Conservation (phyloP, 2,797 vertebrate genomes). For the Numenius phaeopus region DNA sequence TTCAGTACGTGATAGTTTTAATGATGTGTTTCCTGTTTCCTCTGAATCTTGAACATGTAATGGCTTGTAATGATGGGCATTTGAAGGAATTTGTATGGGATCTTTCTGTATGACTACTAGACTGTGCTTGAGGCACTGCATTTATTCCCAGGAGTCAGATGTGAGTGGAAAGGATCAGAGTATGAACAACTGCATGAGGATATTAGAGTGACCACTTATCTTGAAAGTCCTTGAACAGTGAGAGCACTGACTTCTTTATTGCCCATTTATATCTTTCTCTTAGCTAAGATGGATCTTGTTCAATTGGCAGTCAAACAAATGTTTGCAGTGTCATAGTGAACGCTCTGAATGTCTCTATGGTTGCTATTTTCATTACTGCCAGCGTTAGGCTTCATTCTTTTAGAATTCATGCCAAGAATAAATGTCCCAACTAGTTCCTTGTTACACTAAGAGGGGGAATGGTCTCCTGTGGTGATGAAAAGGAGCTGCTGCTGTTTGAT, state of each 20-base stretch:
- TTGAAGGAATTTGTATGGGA: not conserved
- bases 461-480: constrained; percentile 67
- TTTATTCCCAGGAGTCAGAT: constrained; percentile 34
- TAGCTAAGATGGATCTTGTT: constrained; percentile 61
- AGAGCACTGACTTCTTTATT: constrained; percentile 59
- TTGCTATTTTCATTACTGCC: constrained; percentile 74
- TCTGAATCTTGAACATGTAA: not conserved
- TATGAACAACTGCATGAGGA: not conserved
- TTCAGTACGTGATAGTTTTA: not conserved
- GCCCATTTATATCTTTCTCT: constrained; percentile 59
- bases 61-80: not conserved
- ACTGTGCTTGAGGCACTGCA: not conserved
- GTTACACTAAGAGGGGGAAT: constrained; percentile 45
- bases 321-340: constrained; percentile 73
- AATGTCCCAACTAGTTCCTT: constrained; percentile 67
- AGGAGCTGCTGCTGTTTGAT: constrained; percentile 2
- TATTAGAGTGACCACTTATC: constrained; percentile 55
- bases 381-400: constrained; percentile 56
- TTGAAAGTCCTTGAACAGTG: constrained; percentile 57
- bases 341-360: constrained; percentile 44
- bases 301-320: constrained; percentile 70
- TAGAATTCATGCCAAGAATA: constrained; percentile 62
- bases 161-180: not conserved
- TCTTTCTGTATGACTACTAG: not conserved
- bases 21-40: not conserved